Percentiles rank a stretch among this genome's conserved stretches.
phyloP scores from a whole-genome alignment of 2,113 vertebrate species.

The Solea solea region DNA sequence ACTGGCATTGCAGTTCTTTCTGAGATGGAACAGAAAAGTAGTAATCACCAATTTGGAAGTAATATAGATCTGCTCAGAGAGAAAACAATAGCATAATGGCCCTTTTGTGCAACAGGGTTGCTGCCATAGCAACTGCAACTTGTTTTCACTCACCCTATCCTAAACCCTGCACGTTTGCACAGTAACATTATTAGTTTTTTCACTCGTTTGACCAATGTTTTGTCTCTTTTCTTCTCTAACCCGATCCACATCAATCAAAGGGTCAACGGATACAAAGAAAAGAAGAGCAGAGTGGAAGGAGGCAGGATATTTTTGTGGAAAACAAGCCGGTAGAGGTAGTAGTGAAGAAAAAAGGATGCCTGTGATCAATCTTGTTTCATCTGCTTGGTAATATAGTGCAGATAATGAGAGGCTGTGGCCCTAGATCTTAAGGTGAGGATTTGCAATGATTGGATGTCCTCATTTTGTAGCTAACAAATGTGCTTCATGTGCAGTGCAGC shows the following conservation, averaged over 20 bases:
- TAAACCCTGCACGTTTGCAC: conserved; percentile 9
- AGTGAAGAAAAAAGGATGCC: not conserved
- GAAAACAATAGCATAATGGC: conserved; percentile 21
- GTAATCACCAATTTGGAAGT: conserved; percentile 48
- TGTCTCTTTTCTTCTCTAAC: conserved; percentile 3
- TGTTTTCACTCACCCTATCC: conserved; percentile 21
- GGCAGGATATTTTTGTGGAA: not conserved
- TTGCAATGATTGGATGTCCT: conserved; percentile 13
- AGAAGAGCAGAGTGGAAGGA: not conserved
- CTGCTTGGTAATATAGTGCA: not conserved
- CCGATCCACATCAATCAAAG: not conserved
- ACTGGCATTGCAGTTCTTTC: conserved; percentile 11
- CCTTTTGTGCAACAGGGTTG: conserved; percentile 36
- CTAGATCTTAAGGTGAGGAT: conserved; percentile 4
- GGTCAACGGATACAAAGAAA: conserved; percentile 1
- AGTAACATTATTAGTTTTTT: conserved; percentile 4
- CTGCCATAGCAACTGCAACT: conserved; percentile 59
- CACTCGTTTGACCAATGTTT: not conserved
- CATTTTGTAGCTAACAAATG: conserved; percentile 1
- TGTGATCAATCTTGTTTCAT: not conserved
- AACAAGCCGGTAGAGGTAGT: not conserved
- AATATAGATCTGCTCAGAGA: conserved; percentile 40
- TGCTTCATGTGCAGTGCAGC: conserved; percentile 1
- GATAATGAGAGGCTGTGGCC: conserved; percentile 28
- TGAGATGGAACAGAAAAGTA: conserved; percentile 7